These are phyloP conservation scores for Drosophila melanosoma DNA, from an alignment of 2,888 invertebrate species.

Conservation along the genomic window DNA sequence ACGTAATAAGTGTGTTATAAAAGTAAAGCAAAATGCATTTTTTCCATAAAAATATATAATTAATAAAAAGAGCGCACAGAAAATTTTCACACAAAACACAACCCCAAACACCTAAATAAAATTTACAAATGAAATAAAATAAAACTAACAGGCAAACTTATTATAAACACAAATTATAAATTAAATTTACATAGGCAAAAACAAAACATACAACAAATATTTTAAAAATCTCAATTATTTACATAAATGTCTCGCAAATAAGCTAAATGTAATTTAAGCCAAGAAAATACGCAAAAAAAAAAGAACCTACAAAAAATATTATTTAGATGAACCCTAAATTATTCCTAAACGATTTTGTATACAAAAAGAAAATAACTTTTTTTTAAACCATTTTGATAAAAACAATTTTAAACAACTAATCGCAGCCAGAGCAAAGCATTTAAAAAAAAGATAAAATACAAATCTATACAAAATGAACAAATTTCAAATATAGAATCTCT, in stretches of 20 bases:
- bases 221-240: constrained; percentile 80
- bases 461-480: not conserved
- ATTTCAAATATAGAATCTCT: constrained; percentile 23
- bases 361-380: constrained; percentile 21
- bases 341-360: constrained; percentile 56
- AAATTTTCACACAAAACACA: constrained; percentile 52
- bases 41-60: constrained; percentile 47
- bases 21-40: constrained; percentile 29
- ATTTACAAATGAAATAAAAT: constrained; percentile 59
- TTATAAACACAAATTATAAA: constrained; percentile 57
- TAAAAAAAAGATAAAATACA: constrained; percentile 27
- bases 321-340: constrained; percentile 61
- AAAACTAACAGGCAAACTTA: constrained; percentile 35
- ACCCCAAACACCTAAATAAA: constrained; percentile 67
- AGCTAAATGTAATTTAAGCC: constrained; percentile 73
- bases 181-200: constrained; percentile 76
- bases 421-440: constrained; percentile 70
- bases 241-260: constrained; percentile 81
- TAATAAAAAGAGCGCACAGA: constrained; percentile 59
- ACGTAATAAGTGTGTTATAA: constrained; percentile 55
- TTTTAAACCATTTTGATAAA: constrained; percentile 49
- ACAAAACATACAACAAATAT: constrained; percentile 42
- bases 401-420: constrained; percentile 31
- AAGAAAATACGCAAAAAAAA: constrained; percentile 55
- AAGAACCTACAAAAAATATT: constrained; percentile 42